phyloP scores from a whole-genome alignment of 2,113 vertebrate genomes.

The Zosterops pallidus region DNA sequence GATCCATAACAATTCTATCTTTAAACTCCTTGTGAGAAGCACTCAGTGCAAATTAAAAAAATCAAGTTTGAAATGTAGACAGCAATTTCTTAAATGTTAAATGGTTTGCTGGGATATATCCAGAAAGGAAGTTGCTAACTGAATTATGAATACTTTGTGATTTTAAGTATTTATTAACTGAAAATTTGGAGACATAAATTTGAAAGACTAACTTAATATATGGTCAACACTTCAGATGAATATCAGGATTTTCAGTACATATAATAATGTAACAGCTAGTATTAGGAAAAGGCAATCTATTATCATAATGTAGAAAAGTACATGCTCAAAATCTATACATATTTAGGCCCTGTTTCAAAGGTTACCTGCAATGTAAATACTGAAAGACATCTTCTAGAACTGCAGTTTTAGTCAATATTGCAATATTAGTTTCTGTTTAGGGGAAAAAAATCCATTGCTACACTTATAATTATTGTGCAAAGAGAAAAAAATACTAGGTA shows the following conservation, averaged over 20 bases:
- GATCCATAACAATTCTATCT: neutral
- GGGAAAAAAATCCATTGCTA: neutral
- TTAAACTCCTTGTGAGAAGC: neutral
- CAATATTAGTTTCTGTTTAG: neutral
- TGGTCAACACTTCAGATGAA: neutral
- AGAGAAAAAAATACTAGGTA: neutral
- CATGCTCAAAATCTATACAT: neutral
- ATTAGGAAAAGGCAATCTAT: neutral
- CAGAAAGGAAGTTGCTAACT: neutral
- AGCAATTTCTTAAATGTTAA: neutral
- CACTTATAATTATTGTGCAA: neutral
- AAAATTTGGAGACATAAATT: neutral
- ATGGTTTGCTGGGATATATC: neutral
- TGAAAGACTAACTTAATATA: neutral
- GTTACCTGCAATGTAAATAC: neutral
- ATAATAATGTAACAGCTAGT: neutral
- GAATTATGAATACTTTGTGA: neutral
- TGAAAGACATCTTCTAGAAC: neutral
- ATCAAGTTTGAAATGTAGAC: neutral
- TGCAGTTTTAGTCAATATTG: neutral
- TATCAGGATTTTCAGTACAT: neutral
- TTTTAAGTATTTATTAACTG: neutral
- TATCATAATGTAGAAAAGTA: neutral
- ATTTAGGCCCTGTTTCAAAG: neutral
- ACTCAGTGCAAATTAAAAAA: neutral